phyloP scores from a whole-genome alignment of 2,113 vertebrate genomes.

The Daboia siamensis region DNA sequence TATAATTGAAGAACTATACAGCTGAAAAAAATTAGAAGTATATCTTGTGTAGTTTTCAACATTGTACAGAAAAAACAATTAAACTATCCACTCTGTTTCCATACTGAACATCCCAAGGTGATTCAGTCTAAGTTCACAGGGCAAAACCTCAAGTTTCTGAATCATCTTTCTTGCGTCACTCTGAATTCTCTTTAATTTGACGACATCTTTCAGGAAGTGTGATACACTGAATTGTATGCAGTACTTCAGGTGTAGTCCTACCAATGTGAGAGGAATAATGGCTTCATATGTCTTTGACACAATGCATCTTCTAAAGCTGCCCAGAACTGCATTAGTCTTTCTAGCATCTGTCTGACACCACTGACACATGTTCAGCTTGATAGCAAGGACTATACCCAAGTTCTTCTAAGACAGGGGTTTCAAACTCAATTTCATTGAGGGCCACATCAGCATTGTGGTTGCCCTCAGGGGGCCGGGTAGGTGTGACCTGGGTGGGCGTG shows the following conservation, averaged over 20 bases:
- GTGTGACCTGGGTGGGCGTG: no score
- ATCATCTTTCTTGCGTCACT: background rate
- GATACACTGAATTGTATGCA: background rate
- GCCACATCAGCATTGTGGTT: no score
- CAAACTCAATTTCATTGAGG: no score
- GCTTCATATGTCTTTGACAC: background rate
- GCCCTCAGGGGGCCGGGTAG: no score
- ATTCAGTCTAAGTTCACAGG: background rate
- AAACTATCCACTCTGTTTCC: background rate
- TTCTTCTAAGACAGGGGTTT: background rate
- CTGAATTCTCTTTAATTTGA: background rate
- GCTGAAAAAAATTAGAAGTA: background rate
- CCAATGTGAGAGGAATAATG: background rate
- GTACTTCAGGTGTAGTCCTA: background rate
- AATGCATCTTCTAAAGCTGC: background rate
- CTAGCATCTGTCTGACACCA: background rate
- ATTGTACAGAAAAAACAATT: background rate
- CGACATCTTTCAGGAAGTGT: background rate
- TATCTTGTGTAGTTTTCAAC: background rate
- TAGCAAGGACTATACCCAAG: background rate
- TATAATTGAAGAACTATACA: background rate
- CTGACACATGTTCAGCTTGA: background rate
- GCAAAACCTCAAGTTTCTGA: background rate
- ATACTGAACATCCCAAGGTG: background rate
- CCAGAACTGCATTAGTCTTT: background rate